phyloP scores from a whole-genome alignment of 2,797 vertebrate genomes.

The Eremophila alpestris region DNA sequence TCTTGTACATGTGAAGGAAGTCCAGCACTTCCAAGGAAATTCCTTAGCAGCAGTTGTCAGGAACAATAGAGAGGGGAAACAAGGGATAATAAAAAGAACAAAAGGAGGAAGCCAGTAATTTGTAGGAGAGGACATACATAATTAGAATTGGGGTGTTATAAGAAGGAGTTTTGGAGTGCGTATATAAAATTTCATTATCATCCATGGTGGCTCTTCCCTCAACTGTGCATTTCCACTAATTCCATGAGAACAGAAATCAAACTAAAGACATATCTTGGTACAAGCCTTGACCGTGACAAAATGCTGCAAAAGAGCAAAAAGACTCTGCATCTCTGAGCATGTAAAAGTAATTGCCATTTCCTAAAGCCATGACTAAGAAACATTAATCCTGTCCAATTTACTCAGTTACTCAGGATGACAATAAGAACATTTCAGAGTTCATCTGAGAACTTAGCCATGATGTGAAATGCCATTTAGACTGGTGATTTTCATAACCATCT shows the following conservation, averaged over 20 bases:
- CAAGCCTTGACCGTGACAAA: neutral
- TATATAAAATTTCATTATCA: neutral
- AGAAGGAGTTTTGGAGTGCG: fast-evolving
- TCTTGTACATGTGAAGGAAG: neutral
- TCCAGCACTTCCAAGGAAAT: neutral
- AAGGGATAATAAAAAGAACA: neutral
- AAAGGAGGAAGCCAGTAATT: neutral
- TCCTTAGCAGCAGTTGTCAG: neutral
- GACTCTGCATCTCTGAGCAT: neutral
- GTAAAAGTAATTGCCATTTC: neutral
- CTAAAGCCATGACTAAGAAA: neutral
- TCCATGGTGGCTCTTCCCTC: neutral
- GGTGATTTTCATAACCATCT: neutral
- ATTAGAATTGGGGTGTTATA: neutral
- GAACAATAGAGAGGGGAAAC: neutral
- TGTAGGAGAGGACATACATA: neutral
- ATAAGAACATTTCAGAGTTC: neutral
- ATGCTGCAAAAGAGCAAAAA: neutral
- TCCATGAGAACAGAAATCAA: neutral
- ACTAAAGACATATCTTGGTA: neutral
- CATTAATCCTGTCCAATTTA: neutral
- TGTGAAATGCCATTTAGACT: neutral
- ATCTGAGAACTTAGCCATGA: neutral
- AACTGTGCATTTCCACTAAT: neutral
- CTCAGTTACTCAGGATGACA: neutral